Conservation (phyloP, 2,113 vertebrate genomes). For the Pelmatolapia mariae region DNA sequence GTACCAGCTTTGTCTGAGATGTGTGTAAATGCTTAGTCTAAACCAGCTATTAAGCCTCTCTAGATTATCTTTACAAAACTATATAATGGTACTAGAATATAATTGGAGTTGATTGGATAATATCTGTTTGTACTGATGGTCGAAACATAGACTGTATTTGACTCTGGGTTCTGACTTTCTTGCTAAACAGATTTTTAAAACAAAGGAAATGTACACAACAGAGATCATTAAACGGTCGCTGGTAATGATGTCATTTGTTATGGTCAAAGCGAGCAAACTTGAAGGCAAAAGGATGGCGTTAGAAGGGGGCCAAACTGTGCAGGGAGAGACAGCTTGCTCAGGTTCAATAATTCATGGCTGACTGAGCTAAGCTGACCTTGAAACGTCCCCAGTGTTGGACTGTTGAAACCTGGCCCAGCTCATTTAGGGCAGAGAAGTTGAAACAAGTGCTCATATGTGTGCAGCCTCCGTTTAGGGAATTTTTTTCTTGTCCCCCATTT, state of each 20-base stretch:
- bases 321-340: constrained; percentile 26
- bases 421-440: constrained; percentile 31
- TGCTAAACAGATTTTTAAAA: background rate
- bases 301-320: background rate
- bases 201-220: background rate
- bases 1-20: background rate
- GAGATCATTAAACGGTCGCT: background rate
- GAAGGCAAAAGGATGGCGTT: background rate
- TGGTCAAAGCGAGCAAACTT: background rate
- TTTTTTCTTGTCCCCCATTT: background rate
- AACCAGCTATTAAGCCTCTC: background rate
- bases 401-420: constrained; percentile 48
- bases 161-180: background rate
- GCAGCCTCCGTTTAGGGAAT: background rate
- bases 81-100: background rate
- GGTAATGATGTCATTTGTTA: background rate
- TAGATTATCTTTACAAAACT: background rate
- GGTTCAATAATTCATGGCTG: constrained; percentile 71
- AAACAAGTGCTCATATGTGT: background rate
- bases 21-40: background rate
- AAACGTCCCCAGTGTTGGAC: constrained; percentile 35
- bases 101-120: background rate
- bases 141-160: background rate
- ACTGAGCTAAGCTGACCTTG: constrained; percentile 65
- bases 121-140: background rate